These are phyloP conservation scores for Bubo blakistoni DNA, from an alignment of 2,113 vertebrate species.

Conservation along the genomic window DNA sequence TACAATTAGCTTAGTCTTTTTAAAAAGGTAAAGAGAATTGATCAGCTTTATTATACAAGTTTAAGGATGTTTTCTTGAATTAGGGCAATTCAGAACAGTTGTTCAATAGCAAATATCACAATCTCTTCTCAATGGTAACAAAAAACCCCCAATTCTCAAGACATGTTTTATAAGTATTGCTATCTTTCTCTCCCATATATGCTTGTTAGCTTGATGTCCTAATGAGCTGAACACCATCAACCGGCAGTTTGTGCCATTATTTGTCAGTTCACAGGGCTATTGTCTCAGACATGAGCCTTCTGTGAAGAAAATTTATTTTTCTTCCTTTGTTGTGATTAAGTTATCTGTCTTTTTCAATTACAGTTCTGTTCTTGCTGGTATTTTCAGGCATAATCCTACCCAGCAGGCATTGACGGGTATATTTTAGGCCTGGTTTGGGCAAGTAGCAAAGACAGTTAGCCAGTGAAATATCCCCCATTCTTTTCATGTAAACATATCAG, in stretches of 20 bases:
- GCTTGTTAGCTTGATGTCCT: background rate
- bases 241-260: background rate
- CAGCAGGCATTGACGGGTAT: background rate
- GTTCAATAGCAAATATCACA: background rate
- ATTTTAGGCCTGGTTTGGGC: background rate
- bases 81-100: background rate
- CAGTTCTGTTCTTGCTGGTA: background rate
- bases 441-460: background rate
- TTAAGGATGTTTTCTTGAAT: background rate
- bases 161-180: accelerated
- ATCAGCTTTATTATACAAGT: background rate
- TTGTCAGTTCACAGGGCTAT: background rate
- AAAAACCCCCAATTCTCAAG: background rate
- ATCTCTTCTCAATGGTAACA: background rate
- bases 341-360: background rate
- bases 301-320: background rate
- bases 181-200: accelerated
- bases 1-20: background rate
- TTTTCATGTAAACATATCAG: background rate
- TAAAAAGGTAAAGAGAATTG: background rate
- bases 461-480: background rate
- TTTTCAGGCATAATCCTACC: background rate
- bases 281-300: background rate
- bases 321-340: background rate
- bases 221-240: background rate